These are phyloP conservation scores for Mesorhabditis spiculigera DNA, from an alignment of 2,888 invertebrate genomes.

Conservation along the genomic window DNA sequence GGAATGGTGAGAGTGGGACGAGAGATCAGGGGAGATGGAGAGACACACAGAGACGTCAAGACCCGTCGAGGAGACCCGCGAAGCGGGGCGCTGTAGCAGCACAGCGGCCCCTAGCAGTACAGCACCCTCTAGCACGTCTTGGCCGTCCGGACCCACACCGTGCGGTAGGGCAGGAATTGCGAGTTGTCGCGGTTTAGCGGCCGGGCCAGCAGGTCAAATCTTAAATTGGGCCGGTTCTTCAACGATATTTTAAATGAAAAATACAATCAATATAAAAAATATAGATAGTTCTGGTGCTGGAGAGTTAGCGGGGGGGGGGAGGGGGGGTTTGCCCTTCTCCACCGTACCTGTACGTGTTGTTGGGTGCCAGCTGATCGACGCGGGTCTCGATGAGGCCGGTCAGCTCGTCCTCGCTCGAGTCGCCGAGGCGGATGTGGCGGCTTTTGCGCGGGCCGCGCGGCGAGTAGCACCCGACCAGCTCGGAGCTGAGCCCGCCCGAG, in stretches of 20 bases:
- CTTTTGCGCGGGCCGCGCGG: slow-evolving; percentile 23
- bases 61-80: not conserved
- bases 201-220: slow-evolving; percentile 37
- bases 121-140: not conserved
- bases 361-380: slow-evolving; percentile 27
- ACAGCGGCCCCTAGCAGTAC: no score
- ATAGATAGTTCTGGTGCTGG: not conserved
- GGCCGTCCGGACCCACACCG: slow-evolving; percentile 39
- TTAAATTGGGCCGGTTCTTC: not conserved
- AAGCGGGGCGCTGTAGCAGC: no score
- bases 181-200: slow-evolving; percentile 25
- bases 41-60: not conserved
- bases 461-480: slow-evolving; percentile 39
- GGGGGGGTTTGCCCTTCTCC: no score
- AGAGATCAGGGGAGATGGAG: no score
- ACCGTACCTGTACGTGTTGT: slow-evolving; percentile 31
- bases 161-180: slow-evolving; percentile 41
- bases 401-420: slow-evolving; percentile 13
- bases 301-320: no score
- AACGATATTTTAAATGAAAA: not conserved
- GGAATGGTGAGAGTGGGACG: no score
- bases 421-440: not conserved
- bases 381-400: slow-evolving; percentile 38
- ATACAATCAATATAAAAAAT: not conserved
- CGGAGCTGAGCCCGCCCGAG: slow-evolving; percentile 26